phyloP scores from a whole-genome alignment of 2,888 invertebrate genomes.

The Diploptera punctata region DNA sequence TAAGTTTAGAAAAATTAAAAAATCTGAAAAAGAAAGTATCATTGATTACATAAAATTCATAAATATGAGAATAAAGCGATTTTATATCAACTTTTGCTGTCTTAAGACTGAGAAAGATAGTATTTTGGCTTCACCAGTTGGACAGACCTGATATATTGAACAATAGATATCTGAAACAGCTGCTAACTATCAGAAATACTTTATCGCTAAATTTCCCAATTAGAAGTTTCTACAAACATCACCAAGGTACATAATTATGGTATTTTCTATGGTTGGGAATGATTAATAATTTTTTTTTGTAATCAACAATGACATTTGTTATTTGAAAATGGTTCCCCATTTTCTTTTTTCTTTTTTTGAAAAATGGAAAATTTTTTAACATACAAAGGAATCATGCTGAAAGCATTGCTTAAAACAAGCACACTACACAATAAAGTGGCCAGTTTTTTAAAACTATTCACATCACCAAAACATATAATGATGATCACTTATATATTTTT shows the following conservation, averaged over 20 bases:
- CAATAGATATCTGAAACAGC: too few species aligned
- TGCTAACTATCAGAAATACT: too few species aligned
- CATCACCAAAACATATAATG: conserved; percentile 34
- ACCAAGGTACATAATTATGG: background rate
- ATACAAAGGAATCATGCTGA: background rate
- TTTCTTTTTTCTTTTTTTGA: background rate
- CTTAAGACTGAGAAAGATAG: too few species aligned
- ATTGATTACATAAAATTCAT: too few species aligned
- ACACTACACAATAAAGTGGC: conserved; percentile 14
- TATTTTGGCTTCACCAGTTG: too few species aligned
- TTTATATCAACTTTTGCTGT: too few species aligned
- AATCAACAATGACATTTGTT: background rate
- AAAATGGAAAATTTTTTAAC: background rate
- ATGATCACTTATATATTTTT: conserved; percentile 31
- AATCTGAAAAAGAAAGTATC: too few species aligned
- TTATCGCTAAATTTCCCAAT: too few species aligned
- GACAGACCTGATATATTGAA: too few species aligned
- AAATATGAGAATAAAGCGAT: too few species aligned
- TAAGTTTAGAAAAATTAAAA: too few species aligned
- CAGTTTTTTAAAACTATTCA: conserved; percentile 30
- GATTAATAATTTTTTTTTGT: background rate
- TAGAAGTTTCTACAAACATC: background rate
- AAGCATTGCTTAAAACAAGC: conserved; percentile 31
- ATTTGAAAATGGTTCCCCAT: background rate
- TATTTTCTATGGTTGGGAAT: background rate